Evolutionary conservation across 2,888 invertebrate genomes (phyloP).

Genomic region (Ceraclea dissimilis): DNA sequence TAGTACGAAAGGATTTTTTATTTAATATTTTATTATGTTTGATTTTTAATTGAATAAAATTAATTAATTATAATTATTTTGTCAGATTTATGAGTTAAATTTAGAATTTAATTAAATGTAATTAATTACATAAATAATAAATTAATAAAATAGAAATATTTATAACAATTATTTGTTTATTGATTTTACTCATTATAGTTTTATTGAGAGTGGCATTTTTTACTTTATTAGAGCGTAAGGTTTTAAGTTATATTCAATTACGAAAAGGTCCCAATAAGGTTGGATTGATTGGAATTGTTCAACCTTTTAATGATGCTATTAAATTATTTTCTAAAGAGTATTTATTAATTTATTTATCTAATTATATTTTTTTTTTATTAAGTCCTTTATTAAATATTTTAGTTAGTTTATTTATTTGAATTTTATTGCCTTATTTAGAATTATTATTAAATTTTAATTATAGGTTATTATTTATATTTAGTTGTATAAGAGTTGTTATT

Average conservation of each 20-base stretch:
- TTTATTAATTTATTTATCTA: conserved; percentile 49
- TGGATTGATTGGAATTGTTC: conserved; percentile 53
- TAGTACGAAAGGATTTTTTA: conserved; percentile 70
- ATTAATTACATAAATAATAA: conserved; percentile 49
- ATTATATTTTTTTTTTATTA: conserved; percentile 55
- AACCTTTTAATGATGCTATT: conserved; percentile 66
- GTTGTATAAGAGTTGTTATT: conserved; percentile 55
- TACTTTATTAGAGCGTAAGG: conserved; percentile 63
- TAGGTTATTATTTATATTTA: conserved; percentile 57
- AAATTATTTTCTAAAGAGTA: conserved; percentile 64
- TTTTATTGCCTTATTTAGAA: conserved; percentile 50
- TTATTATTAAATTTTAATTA: conserved; percentile 50
- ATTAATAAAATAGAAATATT: conserved; percentile 42
- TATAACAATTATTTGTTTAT: conserved; percentile 37
- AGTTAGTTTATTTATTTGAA: conserved; percentile 52
- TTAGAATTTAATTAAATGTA: conserved; percentile 60
- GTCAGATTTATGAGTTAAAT: conserved; percentile 63
- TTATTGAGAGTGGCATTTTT: conserved; percentile 63
- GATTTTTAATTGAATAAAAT: conserved; percentile 7
- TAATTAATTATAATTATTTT: conserved; percentile 44
- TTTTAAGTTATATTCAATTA: conserved; percentile 64
- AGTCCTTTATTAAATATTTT: conserved; percentile 53
- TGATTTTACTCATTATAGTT: conserved; percentile 52
- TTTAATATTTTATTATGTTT: conserved; percentile 21
- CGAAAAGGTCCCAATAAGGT: conserved; percentile 70